These are phyloP conservation scores for Agelas oroides DNA, from an alignment of 37 sponge, comb jelly and placozoan species.

Conservation along the genomic window DNA sequence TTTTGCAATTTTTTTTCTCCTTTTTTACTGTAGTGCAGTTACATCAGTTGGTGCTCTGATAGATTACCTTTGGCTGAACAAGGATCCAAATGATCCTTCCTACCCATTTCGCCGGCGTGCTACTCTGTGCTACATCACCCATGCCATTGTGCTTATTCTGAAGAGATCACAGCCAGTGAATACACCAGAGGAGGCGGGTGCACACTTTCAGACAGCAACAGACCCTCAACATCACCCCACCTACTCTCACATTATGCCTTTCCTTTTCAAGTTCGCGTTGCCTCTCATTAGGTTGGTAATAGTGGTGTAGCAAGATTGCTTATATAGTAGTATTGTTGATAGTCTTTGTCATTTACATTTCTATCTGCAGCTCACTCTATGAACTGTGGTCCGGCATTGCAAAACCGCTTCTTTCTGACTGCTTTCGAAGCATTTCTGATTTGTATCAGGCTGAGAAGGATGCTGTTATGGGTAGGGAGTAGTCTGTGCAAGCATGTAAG, in stretches of 20 bases:
- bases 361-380: conserved; percentile 6
- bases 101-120: neutral
- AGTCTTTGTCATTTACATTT: neutral
- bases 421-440: conserved; percentile 1
- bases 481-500: neutral
- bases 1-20: no score
- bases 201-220: neutral
- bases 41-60: conserved; percentile 28
- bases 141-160: conserved; percentile 19
- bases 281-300: conserved; percentile 32
- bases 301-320: neutral
- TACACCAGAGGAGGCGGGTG: neutral
- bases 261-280: conserved; percentile 26
- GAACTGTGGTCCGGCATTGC: conserved; percentile 33
- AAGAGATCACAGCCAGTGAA: conserved; percentile 3
- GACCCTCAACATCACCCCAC: conserved; percentile 14
- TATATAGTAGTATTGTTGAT: no score
- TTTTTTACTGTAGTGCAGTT: conserved; percentile 4
- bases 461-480: conserved; percentile 33
- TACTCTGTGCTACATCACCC: conserved; percentile 19
- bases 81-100: conserved; percentile 34
- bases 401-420: neutral
- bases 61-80: conserved; percentile 30
- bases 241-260: conserved; percentile 8
- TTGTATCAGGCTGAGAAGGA: conserved; percentile 30